These are phyloP conservation scores for Caligus rogercresseyi DNA, from an alignment of 1,140 invertebrate genomes.

Conservation along the genomic window DNA sequence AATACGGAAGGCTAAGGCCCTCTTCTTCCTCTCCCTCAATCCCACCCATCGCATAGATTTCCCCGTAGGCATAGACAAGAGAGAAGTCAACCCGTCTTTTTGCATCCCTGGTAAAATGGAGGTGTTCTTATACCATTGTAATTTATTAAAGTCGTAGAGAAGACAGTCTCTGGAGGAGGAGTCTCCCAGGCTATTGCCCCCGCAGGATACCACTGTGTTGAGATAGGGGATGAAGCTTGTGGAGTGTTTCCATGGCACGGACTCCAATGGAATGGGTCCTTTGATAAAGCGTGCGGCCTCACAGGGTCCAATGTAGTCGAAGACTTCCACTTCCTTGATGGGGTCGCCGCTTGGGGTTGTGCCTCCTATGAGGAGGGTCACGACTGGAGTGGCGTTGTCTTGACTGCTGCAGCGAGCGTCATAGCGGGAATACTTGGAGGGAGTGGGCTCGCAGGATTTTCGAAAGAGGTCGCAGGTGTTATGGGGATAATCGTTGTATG, in stretches of 20 bases:
- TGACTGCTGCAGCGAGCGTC: neutral
- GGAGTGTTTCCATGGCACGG: neutral
- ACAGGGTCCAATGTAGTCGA: neutral
- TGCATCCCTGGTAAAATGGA: neutral
- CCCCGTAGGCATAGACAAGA: neutral
- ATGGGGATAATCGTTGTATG: too few relatives aligned
- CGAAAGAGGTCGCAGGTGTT: neutral
- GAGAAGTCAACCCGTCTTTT: neutral
- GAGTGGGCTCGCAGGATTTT: neutral
- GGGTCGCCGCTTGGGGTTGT: neutral
- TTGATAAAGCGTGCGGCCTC: neutral
- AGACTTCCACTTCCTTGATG: neutral
- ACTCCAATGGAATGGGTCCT: neutral
- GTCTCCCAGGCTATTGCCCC: neutral
- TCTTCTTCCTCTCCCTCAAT: neutral
- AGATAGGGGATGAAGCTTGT: neutral
- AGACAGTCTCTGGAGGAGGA: neutral
- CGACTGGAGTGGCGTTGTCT: too few relatives aligned
- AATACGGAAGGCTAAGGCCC: too few relatives aligned
- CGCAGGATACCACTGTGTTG: neutral
- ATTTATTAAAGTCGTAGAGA: neutral
- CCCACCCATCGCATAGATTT: neutral
- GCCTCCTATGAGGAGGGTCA: neutral
- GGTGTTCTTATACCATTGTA: neutral
- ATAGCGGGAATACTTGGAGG: neutral